phyloP scores from a whole-genome alignment of 2,113 vertebrate genomes.

The Chinchilla lanigera region DNA sequence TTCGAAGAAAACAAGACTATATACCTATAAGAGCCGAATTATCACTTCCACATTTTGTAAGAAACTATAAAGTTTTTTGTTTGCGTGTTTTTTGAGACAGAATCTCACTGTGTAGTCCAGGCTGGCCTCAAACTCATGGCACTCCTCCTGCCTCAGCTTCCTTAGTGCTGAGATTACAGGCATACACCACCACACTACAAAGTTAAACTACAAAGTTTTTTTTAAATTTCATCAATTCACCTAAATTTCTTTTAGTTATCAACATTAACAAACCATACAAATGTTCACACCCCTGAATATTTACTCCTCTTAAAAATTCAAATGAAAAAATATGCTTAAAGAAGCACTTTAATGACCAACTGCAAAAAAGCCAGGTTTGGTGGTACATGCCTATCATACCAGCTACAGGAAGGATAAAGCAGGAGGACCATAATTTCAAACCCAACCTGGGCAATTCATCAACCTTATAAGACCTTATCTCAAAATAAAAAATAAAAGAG shows the following conservation, averaged over 20 bases:
- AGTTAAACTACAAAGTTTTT: not conserved
- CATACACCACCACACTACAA: not conserved
- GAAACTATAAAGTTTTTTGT: not conserved
- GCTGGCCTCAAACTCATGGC: not conserved
- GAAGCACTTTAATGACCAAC: not conserved
- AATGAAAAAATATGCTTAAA: not conserved
- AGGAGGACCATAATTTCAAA: not conserved
- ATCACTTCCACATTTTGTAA: not conserved
- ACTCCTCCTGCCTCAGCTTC: not conserved
- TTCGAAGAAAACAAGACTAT: not conserved
- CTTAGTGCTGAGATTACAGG: not conserved
- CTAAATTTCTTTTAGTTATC: not conserved
- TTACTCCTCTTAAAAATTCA: not conserved
- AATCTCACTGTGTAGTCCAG: not conserved
- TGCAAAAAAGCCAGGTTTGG: not conserved
- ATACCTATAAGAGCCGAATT: not conserved
- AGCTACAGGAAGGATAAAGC: not conserved
- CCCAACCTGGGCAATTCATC: not conserved
- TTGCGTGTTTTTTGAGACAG: not conserved
- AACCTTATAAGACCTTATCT: not conserved
- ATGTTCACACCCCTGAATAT: not conserved
- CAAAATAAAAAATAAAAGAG: not conserved
- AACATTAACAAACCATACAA: conserved; percentile 16
- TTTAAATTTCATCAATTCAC: not conserved
- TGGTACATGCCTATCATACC: not conserved